phyloP scores from a whole-genome alignment of 2,888 invertebrate species.

The Rhodophaea formosa region DNA sequence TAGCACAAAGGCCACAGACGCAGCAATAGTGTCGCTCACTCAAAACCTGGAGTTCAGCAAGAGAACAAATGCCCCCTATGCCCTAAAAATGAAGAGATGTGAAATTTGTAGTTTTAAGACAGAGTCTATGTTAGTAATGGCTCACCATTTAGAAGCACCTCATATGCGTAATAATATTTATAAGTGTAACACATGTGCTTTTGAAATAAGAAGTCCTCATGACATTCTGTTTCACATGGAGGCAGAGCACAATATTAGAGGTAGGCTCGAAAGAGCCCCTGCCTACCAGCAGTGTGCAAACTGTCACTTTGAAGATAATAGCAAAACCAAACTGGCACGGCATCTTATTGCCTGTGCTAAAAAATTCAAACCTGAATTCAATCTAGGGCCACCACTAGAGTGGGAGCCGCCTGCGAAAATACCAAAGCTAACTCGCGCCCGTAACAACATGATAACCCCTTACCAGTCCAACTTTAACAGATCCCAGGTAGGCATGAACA shows the following conservation, averaged over 20 bases:
- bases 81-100: constrained; percentile 90
- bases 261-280: constrained; percentile 92
- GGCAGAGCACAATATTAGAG: constrained; percentile 93
- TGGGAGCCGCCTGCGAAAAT: constrained; percentile 98
- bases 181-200: constrained; percentile 92
- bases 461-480: constrained; percentile 76
- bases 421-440: constrained; percentile 83
- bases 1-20: constrained; percentile 86
- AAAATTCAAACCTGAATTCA: constrained; percentile 94
- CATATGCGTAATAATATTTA: constrained; percentile 94
- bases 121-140: constrained; percentile 92
- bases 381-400: constrained; percentile 92
- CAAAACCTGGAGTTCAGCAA: constrained; percentile 93
- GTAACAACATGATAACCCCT: constrained; percentile 64
- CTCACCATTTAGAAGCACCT: constrained; percentile 94
- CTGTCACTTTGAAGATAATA: constrained; percentile 97
- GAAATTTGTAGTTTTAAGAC: constrained; percentile 96
- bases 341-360: constrained; percentile 95
- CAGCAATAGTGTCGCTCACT: constrained; percentile 91
- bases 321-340: constrained; percentile 93
- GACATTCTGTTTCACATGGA: constrained; percentile 97
- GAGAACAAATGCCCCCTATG: constrained; percentile 92
- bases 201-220: constrained; percentile 92
- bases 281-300: constrained; percentile 96
- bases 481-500: constrained; percentile 72